phyloP scores from a whole-genome alignment of 2,113 vertebrate genomes.

The Lepus americanus region DNA sequence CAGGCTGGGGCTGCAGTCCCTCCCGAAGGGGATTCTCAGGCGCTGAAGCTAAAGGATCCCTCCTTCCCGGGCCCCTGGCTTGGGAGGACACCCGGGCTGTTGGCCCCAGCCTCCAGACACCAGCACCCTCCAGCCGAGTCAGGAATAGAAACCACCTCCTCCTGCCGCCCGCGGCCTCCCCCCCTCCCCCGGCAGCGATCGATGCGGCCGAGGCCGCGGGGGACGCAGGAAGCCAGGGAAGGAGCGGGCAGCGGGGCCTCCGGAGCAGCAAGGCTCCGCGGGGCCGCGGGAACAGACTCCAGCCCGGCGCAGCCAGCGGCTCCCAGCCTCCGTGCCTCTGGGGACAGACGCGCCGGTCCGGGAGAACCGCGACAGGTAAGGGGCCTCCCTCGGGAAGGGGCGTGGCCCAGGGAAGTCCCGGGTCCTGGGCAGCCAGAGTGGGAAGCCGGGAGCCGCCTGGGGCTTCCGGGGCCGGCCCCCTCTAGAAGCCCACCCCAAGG shows the following conservation, averaged over 20 bases:
- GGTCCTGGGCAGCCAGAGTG: not conserved
- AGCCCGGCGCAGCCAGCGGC: not conserved
- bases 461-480: fast-evolving
- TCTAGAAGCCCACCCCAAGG: not conserved
- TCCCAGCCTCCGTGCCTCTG: not conserved
- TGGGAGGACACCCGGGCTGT: not conserved
- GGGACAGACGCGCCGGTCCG: not conserved
- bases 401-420: not conserved
- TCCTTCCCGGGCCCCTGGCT: not conserved
- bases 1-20: not conserved
- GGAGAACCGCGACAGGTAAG: conserved; percentile 64
- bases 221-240: conserved; percentile 61
- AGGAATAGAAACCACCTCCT: conserved; percentile 82
- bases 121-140: conserved; percentile 10
- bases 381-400: not conserved
- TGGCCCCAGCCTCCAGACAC: conserved; percentile 32
- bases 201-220: conserved; percentile 75
- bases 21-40: not conserved
- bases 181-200: conserved; percentile 78
- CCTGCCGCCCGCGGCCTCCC: conserved; percentile 67
- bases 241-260: conserved; percentile 65
- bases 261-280: conserved; percentile 6
- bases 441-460: not conserved
- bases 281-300: not conserved
- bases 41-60: not conserved